These are phyloP conservation scores for Clunio marinus DNA, from an alignment of 2,888 invertebrate species.

Conservation along the genomic window DNA sequence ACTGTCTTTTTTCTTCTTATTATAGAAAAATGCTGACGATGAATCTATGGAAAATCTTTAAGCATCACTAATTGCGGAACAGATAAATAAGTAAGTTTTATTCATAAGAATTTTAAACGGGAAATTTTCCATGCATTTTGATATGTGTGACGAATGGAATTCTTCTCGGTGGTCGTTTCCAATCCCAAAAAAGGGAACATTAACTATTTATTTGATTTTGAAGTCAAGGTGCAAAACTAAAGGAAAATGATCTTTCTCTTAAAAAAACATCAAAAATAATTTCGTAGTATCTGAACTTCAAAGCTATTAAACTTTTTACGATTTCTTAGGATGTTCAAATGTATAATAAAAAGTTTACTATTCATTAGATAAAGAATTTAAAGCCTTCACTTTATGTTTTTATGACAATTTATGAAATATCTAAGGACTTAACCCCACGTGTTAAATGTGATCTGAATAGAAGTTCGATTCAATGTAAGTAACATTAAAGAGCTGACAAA, in stretches of 20 bases:
- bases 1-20: conserved; percentile 34
- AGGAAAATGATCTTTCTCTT: too few species aligned
- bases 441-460: neutral
- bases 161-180: conserved; percentile 13
- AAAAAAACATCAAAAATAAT: too few species aligned
- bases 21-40: neutral
- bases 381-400: too few species aligned
- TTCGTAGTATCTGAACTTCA: too few species aligned
- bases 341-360: too few species aligned
- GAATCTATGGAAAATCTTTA: conserved; percentile 28
- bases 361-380: too few species aligned
- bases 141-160: conserved; percentile 31
- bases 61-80: conserved; percentile 35
- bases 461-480: neutral
- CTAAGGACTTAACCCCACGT: too few species aligned
- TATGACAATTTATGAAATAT: too few species aligned
- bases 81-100: conserved; percentile 29
- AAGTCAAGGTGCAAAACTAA: conserved; percentile 32
- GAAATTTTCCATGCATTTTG: conserved; percentile 33
- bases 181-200: conserved; percentile 9
- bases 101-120: conserved; percentile 35
- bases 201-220: conserved; percentile 25
- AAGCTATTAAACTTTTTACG: too few species aligned
- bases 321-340: too few species aligned
- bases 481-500: neutral